These are phyloP conservation scores for Orussus abietinus DNA, from an alignment of 1,140 invertebrate genomes.

Conservation along the genomic window DNA sequence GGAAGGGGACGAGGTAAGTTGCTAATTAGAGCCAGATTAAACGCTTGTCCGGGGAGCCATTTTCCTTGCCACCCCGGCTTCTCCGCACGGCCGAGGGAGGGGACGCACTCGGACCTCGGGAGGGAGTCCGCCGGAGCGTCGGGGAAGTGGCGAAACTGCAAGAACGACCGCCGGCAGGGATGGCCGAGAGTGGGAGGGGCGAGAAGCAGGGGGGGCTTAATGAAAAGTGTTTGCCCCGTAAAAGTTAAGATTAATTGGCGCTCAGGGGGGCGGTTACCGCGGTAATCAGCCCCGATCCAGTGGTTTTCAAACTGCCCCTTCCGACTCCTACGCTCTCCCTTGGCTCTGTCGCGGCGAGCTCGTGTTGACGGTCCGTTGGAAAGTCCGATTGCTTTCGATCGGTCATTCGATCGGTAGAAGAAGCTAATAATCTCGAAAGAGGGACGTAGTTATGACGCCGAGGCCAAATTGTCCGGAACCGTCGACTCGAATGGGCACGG, in stretches of 20 bases:
- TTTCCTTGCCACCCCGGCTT: constrained; percentile 39
- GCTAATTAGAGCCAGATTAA: constrained; percentile 54
- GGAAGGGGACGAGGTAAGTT: constrained; percentile 41
- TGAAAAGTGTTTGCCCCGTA: constrained; percentile 54
- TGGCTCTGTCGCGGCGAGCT: too few species aligned
- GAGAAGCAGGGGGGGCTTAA: constrained; percentile 42
- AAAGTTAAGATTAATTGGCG: constrained; percentile 54
- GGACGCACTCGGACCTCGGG: constrained; percentile 21
- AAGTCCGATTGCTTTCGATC: too few species aligned
- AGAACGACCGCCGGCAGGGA: neutral
- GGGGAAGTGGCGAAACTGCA: constrained; percentile 17
- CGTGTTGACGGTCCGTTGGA: too few species aligned
- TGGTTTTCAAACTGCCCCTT: constrained; percentile 45
- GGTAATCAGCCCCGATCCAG: constrained; percentile 48
- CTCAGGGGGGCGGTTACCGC: constrained; percentile 51
- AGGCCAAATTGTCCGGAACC: too few species aligned
- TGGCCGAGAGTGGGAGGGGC: constrained; percentile 10
- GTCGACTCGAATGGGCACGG: too few species aligned
- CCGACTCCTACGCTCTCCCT: too few species aligned
- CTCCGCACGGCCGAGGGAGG: constrained; percentile 21
- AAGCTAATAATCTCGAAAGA: too few species aligned
- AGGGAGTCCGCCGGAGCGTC: constrained; percentile 8
- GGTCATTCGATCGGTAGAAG: too few species aligned
- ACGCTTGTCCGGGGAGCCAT: constrained; percentile 51
- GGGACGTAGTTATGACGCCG: too few species aligned